These are phyloP conservation scores for Onthophagus taurus DNA, from an alignment of 1,140 invertebrate species.

Conservation along the genomic window DNA sequence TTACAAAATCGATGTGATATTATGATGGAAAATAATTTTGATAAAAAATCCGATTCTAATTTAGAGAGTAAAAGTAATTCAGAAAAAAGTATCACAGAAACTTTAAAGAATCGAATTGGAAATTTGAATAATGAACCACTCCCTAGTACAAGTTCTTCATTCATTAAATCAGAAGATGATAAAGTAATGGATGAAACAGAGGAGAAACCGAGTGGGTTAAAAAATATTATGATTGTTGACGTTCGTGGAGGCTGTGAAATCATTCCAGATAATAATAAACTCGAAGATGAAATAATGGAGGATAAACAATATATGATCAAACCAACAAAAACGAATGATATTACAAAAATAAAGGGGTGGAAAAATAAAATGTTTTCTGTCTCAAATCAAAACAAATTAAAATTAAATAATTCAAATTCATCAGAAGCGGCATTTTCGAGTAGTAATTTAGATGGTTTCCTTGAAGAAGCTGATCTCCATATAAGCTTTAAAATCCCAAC, in stretches of 20 bases:
- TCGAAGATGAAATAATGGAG: background rate
- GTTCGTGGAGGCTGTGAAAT: no score
- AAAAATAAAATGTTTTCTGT: slow-evolving; percentile 11
- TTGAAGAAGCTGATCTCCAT: slow-evolving; percentile 11
- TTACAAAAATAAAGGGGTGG: slow-evolving; percentile 17
- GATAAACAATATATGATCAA: background rate
- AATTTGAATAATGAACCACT: background rate
- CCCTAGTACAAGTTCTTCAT: no score
- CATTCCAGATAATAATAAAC: background rate
- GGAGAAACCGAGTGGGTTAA: no score
- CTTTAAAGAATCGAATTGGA: background rate
- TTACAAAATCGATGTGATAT: no score
- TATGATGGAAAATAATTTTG: no score
- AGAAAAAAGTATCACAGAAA: background rate
- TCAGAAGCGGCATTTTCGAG: slow-evolving; percentile 14
- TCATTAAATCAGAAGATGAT: no score
- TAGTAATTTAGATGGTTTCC: slow-evolving; percentile 11
- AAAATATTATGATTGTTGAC: no score
- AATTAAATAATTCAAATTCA: slow-evolving; percentile 1
- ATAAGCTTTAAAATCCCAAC: slow-evolving; percentile 16
- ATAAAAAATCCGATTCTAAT: no score
- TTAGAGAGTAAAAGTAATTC: no score
- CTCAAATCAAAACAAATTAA: slow-evolving; percentile 1
- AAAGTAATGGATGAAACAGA: no score
- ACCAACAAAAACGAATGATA: slow-evolving; percentile 15